Evolutionary conservation across 2,797 vertebrate genomes (phyloP), one percentile per base, ranked within the genome.

Genomic region (Gymnopithys bicolor): DNA sequence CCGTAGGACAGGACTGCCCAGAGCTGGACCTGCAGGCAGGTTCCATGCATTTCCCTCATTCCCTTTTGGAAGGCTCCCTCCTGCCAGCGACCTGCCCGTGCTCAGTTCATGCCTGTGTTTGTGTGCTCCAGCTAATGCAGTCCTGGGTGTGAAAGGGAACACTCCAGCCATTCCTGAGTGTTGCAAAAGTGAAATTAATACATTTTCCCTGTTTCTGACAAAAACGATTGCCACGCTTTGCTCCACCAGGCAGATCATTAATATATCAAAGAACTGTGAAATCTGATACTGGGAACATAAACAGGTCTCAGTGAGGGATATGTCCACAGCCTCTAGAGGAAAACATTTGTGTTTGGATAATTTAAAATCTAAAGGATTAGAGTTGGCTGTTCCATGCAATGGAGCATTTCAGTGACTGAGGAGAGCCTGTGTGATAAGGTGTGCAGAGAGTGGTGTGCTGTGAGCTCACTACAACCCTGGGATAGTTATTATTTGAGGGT

Each of bases 91-190:
- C 52, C 45, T 48, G 45, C 37, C 52, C 19, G 0, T 22, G n/a
- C 45, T 80, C 48, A 25, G 30, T 27, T 84, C 63, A 5, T 28
- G 4, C 24, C 39, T 49, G 25, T 28, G 5, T 39, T 45, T 71
- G 53, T 66, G 66, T 67, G 21, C 23, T 49, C 49, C 10, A 35
- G 12, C 13, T 55, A 35, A 5, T 0, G 11, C 27, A 46, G 9
- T 9, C 6, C 2, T n/a, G 35, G n/a, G 10, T 49, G 43, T 68
- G 58, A 95, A 92, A 96, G 88, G 80, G 94, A 97, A 67, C 91
- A 60, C 53, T 84, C 30, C 27, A 80, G 58, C 32, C 58, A n/a
- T 69, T 81, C 87, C 58, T 48, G 69, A 55, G 39, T 24, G 19
- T 25, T 68, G 33, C 56, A 48, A 9, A 83, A 74, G 25, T 28